Evolutionary conservation across 2,888 invertebrate genomes (phyloP).

Genomic region (Scaptodrosophila latifasciaeformis): DNA sequence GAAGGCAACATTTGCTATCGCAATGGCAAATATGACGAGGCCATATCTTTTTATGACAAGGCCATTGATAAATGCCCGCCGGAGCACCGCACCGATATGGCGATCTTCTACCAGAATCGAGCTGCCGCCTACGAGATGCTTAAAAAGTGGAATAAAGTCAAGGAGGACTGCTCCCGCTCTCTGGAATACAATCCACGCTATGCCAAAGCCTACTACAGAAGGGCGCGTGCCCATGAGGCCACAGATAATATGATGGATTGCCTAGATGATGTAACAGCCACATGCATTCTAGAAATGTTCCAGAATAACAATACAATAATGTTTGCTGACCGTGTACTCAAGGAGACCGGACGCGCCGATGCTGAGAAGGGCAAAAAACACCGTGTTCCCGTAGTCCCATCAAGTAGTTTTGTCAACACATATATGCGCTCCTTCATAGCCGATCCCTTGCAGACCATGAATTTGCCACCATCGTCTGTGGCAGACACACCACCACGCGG

Average conservation of each 20-base stretch:
- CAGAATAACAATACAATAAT: slow-evolving; percentile 86
- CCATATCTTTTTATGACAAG: slow-evolving; percentile 90
- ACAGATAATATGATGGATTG: slow-evolving; percentile 86
- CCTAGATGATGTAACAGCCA: slow-evolving; percentile 94
- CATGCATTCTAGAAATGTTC: slow-evolving; percentile 93
- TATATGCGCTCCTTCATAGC: slow-evolving; percentile 92
- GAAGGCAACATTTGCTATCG: slow-evolving; percentile 93
- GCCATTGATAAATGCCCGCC: slow-evolving; percentile 93
- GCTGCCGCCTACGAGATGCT: slow-evolving; percentile 96
- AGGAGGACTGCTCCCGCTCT: slow-evolving; percentile 90
- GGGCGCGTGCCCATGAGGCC: slow-evolving; percentile 89
- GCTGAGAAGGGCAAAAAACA: slow-evolving; percentile 84
- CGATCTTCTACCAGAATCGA: slow-evolving; percentile 96
- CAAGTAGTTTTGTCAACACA: slow-evolving; percentile 88
- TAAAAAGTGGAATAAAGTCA: slow-evolving; percentile 88
- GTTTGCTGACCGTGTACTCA: slow-evolving; percentile 91
- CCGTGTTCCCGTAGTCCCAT: slow-evolving; percentile 85
- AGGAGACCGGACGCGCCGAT: slow-evolving; percentile 81
- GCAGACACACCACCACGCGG: slow-evolving; percentile 75
- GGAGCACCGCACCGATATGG: slow-evolving; percentile 83
- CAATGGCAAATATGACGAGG: slow-evolving; percentile 91
- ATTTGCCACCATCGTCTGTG: slow-evolving; percentile 66
- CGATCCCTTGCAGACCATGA: slow-evolving; percentile 83
- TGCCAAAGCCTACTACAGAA: slow-evolving; percentile 88
- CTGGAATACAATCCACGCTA: slow-evolving; percentile 89